These are phyloP conservation scores for Pedicia rivosa DNA, from an alignment of 2,888 invertebrate species.

Conservation along the genomic window DNA sequence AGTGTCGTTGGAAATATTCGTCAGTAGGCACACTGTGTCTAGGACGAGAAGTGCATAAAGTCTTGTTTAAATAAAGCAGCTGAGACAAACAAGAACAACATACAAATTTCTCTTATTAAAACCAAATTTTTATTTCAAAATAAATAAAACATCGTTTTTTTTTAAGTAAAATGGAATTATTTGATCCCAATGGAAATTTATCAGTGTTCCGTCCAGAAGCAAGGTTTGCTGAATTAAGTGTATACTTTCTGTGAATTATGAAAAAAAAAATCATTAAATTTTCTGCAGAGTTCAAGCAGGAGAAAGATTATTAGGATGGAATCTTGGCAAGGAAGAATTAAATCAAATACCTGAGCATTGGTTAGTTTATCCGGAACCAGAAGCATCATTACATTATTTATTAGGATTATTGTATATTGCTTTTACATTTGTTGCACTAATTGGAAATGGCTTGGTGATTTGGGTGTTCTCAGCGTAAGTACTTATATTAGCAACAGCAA, in stretches of 20 bases:
- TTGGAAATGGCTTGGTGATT: slow-evolving; percentile 74
- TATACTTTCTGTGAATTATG: not conserved
- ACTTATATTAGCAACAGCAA: too few species aligned
- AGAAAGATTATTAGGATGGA: slow-evolving; percentile 48
- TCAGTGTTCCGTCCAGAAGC: slow-evolving; percentile 12
- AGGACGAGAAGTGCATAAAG: too few species aligned
- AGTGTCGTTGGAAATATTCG: too few species aligned
- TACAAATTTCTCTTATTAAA: too few species aligned
- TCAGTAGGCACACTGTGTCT: too few species aligned
- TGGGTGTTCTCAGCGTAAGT: slow-evolving; percentile 49
- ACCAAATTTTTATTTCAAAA: too few species aligned
- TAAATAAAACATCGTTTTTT: too few species aligned
- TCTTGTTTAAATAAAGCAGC: too few species aligned
- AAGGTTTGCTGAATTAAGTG: slow-evolving; percentile 6
- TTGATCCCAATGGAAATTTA: slow-evolving; percentile 8
- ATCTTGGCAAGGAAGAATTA: slow-evolving; percentile 59
- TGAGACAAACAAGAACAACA: too few species aligned
- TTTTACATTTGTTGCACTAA: slow-evolving; percentile 52
- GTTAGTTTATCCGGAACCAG: slow-evolving; percentile 64
- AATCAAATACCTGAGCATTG: slow-evolving; percentile 68
- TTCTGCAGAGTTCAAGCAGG: slow-evolving; percentile 19
- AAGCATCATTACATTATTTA: slow-evolving; percentile 64
- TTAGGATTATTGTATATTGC: slow-evolving; percentile 60
- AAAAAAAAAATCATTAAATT: not conserved
- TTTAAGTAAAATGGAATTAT: too few species aligned